Evolutionary conservation across 2,113 vertebrate genomes (phyloP).

Genomic region (Carettochelys insculpta): DNA sequence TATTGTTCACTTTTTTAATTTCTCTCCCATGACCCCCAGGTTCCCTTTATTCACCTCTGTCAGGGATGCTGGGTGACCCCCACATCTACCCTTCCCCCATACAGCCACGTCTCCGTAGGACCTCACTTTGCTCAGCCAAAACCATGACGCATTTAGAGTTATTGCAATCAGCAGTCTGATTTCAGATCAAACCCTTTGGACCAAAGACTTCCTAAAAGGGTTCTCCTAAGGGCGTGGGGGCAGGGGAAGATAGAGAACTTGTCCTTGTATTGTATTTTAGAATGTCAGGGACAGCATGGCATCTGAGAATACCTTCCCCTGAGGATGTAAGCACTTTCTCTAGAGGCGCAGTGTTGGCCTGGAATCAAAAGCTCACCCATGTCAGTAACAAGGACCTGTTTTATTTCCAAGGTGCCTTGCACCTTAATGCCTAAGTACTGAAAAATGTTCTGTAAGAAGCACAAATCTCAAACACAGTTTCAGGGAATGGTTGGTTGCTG

Average conservation of each 20-base stretch:
- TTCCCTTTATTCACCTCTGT: not conserved
- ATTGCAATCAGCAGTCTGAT: not conserved
- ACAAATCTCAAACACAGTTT: not conserved
- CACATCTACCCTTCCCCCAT: not conserved
- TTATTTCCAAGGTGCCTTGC: not conserved
- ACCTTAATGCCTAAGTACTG: rapidly evolving
- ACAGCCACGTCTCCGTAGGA: not conserved
- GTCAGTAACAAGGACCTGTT: not conserved
- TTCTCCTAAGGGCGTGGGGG: not conserved
- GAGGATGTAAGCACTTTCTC: not conserved
- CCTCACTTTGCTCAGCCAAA: not conserved
- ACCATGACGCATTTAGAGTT: not conserved
- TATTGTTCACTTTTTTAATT: not conserved
- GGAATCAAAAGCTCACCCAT: not conserved
- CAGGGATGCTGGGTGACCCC: not conserved
- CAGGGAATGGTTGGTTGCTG: not conserved
- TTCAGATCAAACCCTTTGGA: not conserved
- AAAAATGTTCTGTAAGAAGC: not conserved
- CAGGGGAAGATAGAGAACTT: not conserved
- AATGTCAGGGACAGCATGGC: not conserved
- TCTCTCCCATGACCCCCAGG: not conserved
- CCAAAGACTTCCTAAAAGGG: not conserved
- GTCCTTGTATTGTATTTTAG: not conserved
- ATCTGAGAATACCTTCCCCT: not conserved
- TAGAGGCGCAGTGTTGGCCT: not conserved